These are phyloP conservation scores for Drosophila albomicans DNA, from an alignment of 1,140 invertebrate genomes.

Conservation along the genomic window DNA sequence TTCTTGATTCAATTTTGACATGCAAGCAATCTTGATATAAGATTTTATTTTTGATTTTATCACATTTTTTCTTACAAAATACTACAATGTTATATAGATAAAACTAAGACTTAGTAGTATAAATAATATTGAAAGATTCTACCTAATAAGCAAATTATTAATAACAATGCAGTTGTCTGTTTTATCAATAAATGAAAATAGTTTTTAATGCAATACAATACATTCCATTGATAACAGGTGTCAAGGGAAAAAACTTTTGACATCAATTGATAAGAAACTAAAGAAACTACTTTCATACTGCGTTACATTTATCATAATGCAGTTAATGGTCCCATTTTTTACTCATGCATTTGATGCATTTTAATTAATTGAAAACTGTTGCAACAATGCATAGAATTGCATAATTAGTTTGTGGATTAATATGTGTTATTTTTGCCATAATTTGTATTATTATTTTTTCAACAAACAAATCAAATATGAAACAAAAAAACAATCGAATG, in stretches of 20 bases:
- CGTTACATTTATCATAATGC: not conserved
- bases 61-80: too few species aligned
- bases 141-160: too few species aligned
- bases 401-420: slow-evolving; percentile 44
- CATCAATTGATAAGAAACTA: not conserved
- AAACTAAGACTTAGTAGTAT: too few species aligned
- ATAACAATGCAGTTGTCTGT: too few species aligned
- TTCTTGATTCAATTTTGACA: too few species aligned
- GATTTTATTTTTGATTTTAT: too few species aligned
- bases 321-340: not conserved
- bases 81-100: too few species aligned
- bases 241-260: not conserved
- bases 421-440: slow-evolving; percentile 17
- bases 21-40: too few species aligned
- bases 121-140: too few species aligned
- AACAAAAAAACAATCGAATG: not conserved
- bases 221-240: not conserved
- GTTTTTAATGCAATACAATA: too few species aligned
- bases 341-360: slow-evolving; percentile 17
- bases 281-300: not conserved
- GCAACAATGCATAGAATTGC: slow-evolving; percentile 19
- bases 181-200: too few species aligned
- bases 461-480: slow-evolving; percentile 18
- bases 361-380: slow-evolving; percentile 61
- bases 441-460: not conserved